Conservation (phyloP, 2,113 vertebrate genomes). For the Ammodramus savannarum region DNA sequence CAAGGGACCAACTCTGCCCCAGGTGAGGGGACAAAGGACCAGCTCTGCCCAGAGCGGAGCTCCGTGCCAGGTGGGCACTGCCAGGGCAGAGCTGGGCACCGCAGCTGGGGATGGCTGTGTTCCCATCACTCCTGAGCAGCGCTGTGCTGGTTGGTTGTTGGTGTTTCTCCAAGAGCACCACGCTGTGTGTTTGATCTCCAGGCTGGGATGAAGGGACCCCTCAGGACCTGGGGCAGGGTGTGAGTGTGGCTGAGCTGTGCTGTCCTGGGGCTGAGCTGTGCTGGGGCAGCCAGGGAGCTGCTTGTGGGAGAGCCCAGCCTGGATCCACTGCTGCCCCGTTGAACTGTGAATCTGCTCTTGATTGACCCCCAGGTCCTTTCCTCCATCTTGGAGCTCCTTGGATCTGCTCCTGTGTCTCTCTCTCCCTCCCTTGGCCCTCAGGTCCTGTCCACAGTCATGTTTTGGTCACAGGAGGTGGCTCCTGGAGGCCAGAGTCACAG, state of each 20-base stretch:
- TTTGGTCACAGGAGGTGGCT: neutral
- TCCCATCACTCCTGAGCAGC: rapidly evolving
- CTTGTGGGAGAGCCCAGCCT: neutral
- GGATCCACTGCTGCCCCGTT: rapidly evolving
- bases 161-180: neutral
- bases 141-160: rapidly evolving
- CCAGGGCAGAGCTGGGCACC: neutral
- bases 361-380: neutral
- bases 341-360: neutral
- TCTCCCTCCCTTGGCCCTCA: neutral
- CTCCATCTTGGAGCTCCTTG: neutral
- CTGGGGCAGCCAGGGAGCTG: neutral
- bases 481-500: neutral
- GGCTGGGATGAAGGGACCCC: neutral
- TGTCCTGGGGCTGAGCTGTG: neutral
- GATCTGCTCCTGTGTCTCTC: neutral
- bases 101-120: rapidly evolving
- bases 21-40: neutral
- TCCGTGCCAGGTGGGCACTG: rapidly evolving
- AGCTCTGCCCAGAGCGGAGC: neutral
- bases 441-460: rapidly evolving
- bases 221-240: neutral
- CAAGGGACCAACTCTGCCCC: neutral
- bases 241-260: rapidly evolving
- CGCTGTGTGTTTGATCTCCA: rapidly evolving